These are phyloP conservation scores for Clusia tigrina DNA, from an alignment of 2,888 invertebrate species.

Conservation along the genomic window DNA sequence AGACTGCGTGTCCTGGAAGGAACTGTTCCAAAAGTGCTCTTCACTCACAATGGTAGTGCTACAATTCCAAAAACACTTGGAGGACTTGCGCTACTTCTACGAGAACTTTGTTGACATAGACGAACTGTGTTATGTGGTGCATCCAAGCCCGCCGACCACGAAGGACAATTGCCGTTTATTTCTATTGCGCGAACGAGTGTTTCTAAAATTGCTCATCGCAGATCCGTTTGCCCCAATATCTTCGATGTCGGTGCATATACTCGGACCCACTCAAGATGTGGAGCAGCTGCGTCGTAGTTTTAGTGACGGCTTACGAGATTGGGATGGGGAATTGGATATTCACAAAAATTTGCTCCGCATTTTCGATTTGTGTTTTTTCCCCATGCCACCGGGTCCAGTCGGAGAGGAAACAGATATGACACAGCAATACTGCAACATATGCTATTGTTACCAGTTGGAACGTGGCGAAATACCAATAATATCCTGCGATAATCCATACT, in stretches of 20 bases:
- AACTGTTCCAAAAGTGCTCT: constrained; percentile 39
- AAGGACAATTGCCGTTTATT: constrained; percentile 58
- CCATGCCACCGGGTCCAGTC: constrained; percentile 45
- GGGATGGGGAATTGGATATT: constrained; percentile 60
- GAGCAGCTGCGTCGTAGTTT: constrained; percentile 50
- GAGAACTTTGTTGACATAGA: constrained; percentile 57
- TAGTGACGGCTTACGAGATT: constrained; percentile 55
- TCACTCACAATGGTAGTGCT: constrained; percentile 37
- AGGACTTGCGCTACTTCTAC: constrained; percentile 58
- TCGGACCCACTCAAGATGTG: constrained; percentile 61
- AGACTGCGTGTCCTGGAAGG: constrained; percentile 43
- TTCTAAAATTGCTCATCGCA: constrained; percentile 52
- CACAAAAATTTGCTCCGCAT: constrained; percentile 62
- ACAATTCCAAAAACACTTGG: constrained; percentile 48
- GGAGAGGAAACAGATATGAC: constrained; percentile 26
- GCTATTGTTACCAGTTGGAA: constrained; percentile 57
- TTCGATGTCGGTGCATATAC: constrained; percentile 54
- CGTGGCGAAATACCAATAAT: constrained; percentile 58
- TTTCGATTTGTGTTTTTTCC: constrained; percentile 62
- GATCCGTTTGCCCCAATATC: constrained; percentile 57
- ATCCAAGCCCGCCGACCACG: constrained; percentile 52
- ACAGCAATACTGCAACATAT: constrained; percentile 57
- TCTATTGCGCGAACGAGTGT: constrained; percentile 57
- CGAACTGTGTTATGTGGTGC: constrained; percentile 60
- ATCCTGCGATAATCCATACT: constrained; percentile 60